Conservation (phyloP, 2,797 vertebrate genomes). For the Rhynchotus rufescens region DNA sequence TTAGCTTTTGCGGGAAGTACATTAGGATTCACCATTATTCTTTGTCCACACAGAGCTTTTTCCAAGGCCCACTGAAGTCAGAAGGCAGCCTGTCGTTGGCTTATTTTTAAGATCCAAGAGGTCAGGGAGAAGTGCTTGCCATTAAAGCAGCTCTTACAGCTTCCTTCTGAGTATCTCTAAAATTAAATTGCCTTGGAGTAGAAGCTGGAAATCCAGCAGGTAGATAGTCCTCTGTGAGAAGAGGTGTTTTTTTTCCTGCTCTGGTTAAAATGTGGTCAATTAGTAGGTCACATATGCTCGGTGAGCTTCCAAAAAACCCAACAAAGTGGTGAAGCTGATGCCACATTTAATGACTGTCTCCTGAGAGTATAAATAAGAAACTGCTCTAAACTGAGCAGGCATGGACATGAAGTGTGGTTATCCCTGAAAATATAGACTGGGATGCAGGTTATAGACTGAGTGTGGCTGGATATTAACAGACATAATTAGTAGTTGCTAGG, state of each 20-base stretch:
- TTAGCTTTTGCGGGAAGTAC: neutral
- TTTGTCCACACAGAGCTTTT: neutral
- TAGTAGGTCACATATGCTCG: neutral
- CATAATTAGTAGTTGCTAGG: conserved; percentile 43
- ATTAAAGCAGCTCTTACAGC: neutral
- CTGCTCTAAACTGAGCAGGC: neutral
- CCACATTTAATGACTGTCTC: neutral
- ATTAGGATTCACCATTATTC: neutral
- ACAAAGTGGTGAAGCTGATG: neutral
- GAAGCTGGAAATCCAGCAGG: neutral
- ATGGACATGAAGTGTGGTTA: neutral
- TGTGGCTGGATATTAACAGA: neutral
- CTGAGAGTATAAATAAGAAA: neutral
- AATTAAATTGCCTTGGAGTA: neutral
- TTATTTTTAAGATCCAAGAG: neutral
- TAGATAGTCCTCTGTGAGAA: neutral
- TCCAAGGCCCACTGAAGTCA: neutral
- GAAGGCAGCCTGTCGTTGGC: neutral
- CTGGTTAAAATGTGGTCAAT: neutral
- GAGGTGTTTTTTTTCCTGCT: neutral
- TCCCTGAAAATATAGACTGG: neutral
- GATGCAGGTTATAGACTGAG: neutral
- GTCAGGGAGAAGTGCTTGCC: neutral
- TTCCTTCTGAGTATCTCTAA: neutral
- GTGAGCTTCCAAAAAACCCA: neutral